Percentiles rank a stretch among this genome's conserved stretches.
phyloP scores from a whole-genome alignment of 1,140 invertebrate species.

The Nebria ingens region DNA sequence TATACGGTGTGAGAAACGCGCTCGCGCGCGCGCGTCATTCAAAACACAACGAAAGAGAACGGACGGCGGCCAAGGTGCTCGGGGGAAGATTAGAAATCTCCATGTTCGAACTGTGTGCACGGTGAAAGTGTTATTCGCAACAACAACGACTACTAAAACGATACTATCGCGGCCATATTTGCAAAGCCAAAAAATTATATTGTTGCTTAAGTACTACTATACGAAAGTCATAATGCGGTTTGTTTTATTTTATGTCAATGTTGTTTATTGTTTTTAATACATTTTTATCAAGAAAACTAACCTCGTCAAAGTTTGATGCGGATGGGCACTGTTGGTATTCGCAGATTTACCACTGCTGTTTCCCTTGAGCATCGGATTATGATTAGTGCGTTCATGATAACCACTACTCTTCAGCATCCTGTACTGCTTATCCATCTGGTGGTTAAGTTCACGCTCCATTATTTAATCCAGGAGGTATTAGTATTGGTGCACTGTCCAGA shows the following conservation, averaged over 20 bases:
- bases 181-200: background rate
- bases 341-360: background rate
- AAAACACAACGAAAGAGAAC: background rate
- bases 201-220: background rate
- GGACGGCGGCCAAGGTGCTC: background rate
- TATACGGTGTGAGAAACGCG: slow-evolving; percentile 11
- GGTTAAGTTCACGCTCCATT: background rate
- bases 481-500: background rate
- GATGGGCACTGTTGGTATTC: background rate
- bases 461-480: background rate
- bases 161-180: too few species aligned
- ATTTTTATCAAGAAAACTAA: too few species aligned
- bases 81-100: slow-evolving; percentile 5
- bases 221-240: background rate
- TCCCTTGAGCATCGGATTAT: slow-evolving; percentile 4
- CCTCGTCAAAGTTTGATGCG: background rate
- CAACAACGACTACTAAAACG: too few species aligned
- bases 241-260: too few species aligned
- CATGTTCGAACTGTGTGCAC: background rate
- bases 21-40: slow-evolving; percentile 17
- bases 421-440: slow-evolving; percentile 2
- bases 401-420: slow-evolving; percentile 1
- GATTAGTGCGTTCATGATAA: background rate
- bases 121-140: background rate
- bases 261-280: too few species aligned